These are phyloP conservation scores for Butastur rufipennis DNA, from an alignment of 2,113 vertebrate species.

Conservation along the genomic window DNA sequence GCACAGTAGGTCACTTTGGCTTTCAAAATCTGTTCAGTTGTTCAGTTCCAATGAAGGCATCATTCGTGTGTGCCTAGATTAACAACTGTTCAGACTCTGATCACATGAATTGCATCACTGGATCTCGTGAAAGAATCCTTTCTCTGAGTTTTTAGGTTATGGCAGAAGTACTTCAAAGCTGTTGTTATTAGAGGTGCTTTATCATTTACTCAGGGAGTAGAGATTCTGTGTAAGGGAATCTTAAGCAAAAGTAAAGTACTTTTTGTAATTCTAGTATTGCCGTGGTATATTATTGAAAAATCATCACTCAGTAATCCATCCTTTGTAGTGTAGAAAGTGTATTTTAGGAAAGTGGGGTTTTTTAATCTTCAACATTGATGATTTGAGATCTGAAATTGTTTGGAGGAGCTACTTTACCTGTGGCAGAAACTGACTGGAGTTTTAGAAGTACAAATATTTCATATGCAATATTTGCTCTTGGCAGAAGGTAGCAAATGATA, in stretches of 20 bases:
- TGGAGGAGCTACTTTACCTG: neutral
- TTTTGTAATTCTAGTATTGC: neutral
- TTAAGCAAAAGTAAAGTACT: neutral
- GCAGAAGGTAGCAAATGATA: neutral
- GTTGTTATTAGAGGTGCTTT: neutral
- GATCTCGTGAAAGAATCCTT: neutral
- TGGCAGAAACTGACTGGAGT: neutral
- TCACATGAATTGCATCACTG: neutral
- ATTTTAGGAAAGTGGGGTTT: neutral
- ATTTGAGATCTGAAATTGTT: neutral
- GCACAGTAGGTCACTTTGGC: neutral
- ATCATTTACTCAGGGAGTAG: neutral
- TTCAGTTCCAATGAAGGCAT: neutral
- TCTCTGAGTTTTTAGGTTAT: neutral
- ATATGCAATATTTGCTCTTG: neutral
- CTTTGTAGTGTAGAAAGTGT: neutral
- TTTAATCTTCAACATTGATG: neutral
- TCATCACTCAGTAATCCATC: neutral
- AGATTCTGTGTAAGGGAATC: neutral
- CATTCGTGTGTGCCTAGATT: neutral
- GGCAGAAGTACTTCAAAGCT: neutral
- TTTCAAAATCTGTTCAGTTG: neutral
- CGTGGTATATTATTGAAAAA: neutral
- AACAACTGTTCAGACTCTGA: neutral
- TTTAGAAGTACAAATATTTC: neutral